Evolutionary conservation across 1,140 invertebrate species (phyloP).

Genomic region (Atta cephalotes): DNA sequence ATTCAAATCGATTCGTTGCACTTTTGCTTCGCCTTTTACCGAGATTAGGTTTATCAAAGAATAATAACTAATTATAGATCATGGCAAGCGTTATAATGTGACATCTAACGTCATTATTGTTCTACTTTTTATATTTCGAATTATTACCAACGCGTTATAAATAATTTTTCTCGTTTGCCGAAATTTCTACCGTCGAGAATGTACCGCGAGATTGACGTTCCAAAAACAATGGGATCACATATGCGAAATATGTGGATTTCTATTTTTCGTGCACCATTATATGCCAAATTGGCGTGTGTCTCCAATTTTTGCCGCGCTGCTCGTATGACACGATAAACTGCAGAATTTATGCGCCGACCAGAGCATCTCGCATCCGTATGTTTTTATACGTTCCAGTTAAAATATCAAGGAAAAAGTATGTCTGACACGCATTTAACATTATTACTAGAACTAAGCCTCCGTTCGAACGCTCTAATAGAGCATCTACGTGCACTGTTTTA

Average conservation of each 20-base stretch:
- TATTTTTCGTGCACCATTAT: slow-evolving; percentile 38
- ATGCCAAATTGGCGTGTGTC: slow-evolving; percentile 44
- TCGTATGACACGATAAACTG: slow-evolving; percentile 52
- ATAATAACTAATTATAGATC: slow-evolving; percentile 58
- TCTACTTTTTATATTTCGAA: neutral
- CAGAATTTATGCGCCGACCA: slow-evolving; percentile 45
- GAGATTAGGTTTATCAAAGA: slow-evolving; percentile 60
- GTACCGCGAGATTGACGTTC: neutral
- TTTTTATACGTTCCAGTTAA: slow-evolving; percentile 53
- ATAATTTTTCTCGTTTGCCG: neutral
- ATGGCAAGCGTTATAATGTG: slow-evolving; percentile 30
- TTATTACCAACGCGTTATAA: neutral
- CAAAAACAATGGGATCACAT: slow-evolving; percentile 12
- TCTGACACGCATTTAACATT: slow-evolving; percentile 34
- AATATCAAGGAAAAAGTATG: slow-evolving; percentile 46
- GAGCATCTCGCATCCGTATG: neutral
- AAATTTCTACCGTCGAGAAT: neutral
- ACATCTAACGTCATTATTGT: slow-evolving; percentile 33
- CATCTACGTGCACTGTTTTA: slow-evolving; percentile 57
- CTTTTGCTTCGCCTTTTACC: slow-evolving; percentile 60
- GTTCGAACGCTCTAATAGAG: slow-evolving; percentile 42
- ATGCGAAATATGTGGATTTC: slow-evolving; percentile 3
- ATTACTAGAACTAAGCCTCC: slow-evolving; percentile 28
- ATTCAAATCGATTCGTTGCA: slow-evolving; percentile 66
- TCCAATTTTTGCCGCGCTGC: slow-evolving; percentile 33